phyloP scores from a whole-genome alignment of 2,113 vertebrate genomes.

The Axis porcinus region DNA sequence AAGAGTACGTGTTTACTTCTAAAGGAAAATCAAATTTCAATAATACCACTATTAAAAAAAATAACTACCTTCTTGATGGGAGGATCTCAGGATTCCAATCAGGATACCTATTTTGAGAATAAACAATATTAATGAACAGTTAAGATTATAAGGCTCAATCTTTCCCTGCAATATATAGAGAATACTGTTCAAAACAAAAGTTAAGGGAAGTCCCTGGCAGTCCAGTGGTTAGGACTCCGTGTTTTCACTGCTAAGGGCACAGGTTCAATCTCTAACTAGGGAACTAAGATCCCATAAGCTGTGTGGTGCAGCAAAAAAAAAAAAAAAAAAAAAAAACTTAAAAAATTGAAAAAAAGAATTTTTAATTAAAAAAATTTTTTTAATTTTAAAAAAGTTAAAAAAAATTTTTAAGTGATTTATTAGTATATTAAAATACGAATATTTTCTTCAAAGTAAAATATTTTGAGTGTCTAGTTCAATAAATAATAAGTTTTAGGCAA shows the following conservation, averaged over 20 bases:
- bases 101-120: slow-evolving; percentile 83
- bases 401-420: neutral
- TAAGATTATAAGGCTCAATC: neutral
- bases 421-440: neutral
- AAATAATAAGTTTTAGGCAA: neutral
- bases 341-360: neutral
- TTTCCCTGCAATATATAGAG: neutral
- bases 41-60: neutral
- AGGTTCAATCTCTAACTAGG: neutral
- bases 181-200: neutral
- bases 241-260: neutral
- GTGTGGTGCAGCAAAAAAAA: neutral
- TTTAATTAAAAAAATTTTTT: neutral
- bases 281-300: neutral
- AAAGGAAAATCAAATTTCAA: neutral
- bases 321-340: neutral
- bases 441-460: slow-evolving; percentile 17
- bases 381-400: neutral
- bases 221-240: neutral
- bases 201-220: neutral
- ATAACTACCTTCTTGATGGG: slow-evolving; percentile 80
- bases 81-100: slow-evolving; percentile 89
- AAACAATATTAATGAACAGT: slow-evolving; percentile 6
- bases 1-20: slow-evolving; percentile 12
- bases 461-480: neutral